These are phyloP conservation scores for Rhamnusium bicolor DNA, from an alignment of 2,888 invertebrate species.

Conservation along the genomic window DNA sequence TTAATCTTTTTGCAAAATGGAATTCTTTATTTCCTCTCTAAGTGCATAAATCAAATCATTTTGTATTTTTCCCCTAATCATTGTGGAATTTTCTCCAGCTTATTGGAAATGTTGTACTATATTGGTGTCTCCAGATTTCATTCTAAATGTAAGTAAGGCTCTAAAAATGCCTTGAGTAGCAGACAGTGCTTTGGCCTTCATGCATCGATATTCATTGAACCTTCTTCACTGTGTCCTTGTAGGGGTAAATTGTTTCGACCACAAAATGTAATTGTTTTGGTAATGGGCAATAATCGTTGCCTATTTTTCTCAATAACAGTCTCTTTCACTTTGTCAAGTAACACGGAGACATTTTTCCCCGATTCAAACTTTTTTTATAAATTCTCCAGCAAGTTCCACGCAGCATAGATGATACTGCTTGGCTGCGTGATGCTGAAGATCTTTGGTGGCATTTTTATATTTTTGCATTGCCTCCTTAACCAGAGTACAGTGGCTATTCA, in stretches of 20 bases:
- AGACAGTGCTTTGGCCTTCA: not conserved
- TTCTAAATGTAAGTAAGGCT: not conserved
- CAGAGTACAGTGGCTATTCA: no score
- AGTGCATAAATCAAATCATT: not conserved
- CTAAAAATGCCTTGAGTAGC: not conserved
- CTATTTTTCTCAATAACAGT: not conserved
- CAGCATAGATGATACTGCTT: no score
- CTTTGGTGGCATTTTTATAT: no score
- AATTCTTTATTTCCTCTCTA: no score
- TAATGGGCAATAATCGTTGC: no score
- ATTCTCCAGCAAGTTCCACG: not conserved
- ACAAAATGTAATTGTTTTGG: not conserved
- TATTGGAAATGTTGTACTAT: not conserved
- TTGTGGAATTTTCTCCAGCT: not conserved
- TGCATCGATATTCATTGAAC: not conserved
- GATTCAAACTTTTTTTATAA: not conserved
- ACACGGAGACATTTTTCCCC: not conserved
- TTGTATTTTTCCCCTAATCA: not conserved
- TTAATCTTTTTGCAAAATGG: no score
- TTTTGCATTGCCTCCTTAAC: no score
- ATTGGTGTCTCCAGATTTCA: not conserved
- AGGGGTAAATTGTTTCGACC: not conserved
- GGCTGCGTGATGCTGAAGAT: no score
- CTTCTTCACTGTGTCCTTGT: not conserved
- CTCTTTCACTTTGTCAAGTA: not conserved